These are phyloP conservation scores for Podabrus alpinus DNA, from an alignment of 2,888 invertebrate genomes.

Conservation along the genomic window DNA sequence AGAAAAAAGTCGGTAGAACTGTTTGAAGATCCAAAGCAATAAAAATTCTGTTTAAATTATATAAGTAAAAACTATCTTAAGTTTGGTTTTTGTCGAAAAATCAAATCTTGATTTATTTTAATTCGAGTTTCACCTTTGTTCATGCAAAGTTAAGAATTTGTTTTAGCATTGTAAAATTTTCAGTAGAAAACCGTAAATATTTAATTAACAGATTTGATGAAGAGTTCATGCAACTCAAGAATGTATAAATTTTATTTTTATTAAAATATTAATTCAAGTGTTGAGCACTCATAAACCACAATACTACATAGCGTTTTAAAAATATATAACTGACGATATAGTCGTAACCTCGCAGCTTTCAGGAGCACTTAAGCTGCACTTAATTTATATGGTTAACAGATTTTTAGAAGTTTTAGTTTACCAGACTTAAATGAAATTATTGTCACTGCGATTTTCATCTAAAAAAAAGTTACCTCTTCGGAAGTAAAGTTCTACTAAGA, in stretches of 20 bases:
- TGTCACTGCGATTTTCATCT: background rate
- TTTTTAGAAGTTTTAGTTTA: background rate
- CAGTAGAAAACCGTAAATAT: background rate
- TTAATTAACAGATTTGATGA: background rate
- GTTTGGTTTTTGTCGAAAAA: no score
- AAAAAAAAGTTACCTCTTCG: background rate
- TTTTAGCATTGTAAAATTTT: background rate
- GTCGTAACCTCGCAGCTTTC: background rate
- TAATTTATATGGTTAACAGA: background rate
- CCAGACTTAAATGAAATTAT: background rate
- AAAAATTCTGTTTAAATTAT: background rate
- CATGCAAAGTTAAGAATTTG: background rate
- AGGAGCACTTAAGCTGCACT: background rate
- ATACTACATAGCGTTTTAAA: background rate
- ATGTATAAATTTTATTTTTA: background rate
- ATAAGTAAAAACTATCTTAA: background rate
- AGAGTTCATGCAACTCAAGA: background rate
- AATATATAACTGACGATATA: background rate
- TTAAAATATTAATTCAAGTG: background rate
- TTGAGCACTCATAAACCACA: background rate
- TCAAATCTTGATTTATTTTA: background rate
- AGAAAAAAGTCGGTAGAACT: background rate
- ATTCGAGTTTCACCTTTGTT: background rate
- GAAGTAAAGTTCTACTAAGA: background rate
- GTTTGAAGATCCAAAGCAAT: background rate